Evolutionary conservation across 2,113 vertebrate genomes (phyloP), one percentile per base, ranked within the genome.

Genomic region (Carassius auratus): DNA sequence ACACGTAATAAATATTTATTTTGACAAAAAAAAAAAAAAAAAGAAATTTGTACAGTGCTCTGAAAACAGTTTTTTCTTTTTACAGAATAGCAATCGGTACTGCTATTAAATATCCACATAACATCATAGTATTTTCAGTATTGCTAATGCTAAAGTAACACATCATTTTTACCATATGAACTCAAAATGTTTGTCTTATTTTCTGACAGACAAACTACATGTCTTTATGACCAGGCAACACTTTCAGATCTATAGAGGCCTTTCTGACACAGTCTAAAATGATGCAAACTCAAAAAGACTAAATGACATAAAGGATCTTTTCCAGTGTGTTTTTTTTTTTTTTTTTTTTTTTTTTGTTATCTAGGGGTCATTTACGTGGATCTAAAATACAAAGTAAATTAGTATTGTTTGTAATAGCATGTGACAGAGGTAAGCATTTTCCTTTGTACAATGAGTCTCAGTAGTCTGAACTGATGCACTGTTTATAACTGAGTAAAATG

Each of bases 1-100:
- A 92, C 92, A 93, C 92, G 93, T 90, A 90, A 92, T 93, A 92
- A 91, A 93, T 93, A 90, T 95, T 95, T 95, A 93, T 93, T 94
- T 84, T 89, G 82, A 93, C 90, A 92, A 90, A 93, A 92, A 92
- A 93, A 91, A 90, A 92, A 92, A 71, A 84, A 87, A 89, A 26
- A 26, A 26, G 26, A 26, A 26, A 86, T 88, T 90, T 91, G 90
- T 89, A 92, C 91, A 94, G 76, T 89, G 84, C 83, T 90, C 87
- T 91, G 87, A 92, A 92, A 91, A 90, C 85, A 76, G n/a, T 76
- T n/a, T 15, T 42, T 42, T 76, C 9, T 90, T 74, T 93, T 90
- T 91, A 92, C 89, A 93, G 79, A 84, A 89, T 86, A 90, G 86
- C 86, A 86, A 85, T 88, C 84, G 45, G 86, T 89, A 85, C 85